phyloP scores from a whole-genome alignment of 2,888 invertebrate genomes.

The Heteromurus nitidus region DNA sequence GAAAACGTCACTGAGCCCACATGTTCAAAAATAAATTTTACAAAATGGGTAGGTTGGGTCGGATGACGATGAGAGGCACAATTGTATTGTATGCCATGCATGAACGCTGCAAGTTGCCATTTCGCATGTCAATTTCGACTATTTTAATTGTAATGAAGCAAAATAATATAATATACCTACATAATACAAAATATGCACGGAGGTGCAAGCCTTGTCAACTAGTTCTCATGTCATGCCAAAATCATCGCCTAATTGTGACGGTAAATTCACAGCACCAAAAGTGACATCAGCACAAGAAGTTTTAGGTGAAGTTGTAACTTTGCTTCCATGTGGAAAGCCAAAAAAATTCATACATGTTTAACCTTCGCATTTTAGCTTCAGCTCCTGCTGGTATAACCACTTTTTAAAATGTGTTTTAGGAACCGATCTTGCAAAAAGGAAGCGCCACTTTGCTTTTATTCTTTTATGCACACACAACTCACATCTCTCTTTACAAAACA shows the following conservation, averaged over 20 bases:
- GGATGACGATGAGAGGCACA: background rate
- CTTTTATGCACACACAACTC: no score
- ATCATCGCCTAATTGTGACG: background rate
- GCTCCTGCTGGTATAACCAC: background rate
- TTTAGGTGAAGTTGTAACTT: background rate
- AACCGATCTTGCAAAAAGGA: background rate
- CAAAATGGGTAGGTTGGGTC: background rate
- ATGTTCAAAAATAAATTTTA: background rate
- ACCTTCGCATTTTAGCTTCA: background rate
- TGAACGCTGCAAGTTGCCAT: background rate
- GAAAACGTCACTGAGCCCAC: background rate
- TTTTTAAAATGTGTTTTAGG: background rate
- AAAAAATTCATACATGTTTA: background rate
- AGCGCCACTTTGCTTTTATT: no score
- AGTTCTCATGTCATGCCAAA: slow-evolving; percentile 9
- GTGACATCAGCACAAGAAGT: no score
- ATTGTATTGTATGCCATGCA: background rate
- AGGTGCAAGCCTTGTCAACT: background rate
- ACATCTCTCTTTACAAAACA: no score
- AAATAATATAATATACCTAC: background rate
- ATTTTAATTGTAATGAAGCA: background rate
- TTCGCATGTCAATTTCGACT: background rate
- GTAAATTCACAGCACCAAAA: no score
- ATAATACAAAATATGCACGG: no score
- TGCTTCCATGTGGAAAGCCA: background rate